Evolutionary conservation across 2,113 vertebrate species (phyloP), one percentile per base, ranked within the genome.

Genomic region (Atherinomorus stipes): DNA sequence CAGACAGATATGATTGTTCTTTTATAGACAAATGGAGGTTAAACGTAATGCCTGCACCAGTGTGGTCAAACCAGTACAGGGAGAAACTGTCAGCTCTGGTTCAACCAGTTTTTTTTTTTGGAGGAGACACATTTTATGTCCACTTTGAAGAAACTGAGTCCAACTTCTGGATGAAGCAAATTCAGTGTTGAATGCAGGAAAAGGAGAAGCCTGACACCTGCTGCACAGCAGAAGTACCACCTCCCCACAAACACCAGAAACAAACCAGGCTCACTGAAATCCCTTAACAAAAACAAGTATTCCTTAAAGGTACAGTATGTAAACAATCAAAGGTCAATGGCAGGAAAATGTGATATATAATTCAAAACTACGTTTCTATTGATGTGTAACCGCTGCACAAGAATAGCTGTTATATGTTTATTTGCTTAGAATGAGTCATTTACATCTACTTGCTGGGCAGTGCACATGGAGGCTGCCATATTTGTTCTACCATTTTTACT

Each of bases 91-190:
- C 73, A 12, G 2, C 38, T 61, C 66, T 31, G 45, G 84, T 64
- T 63, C 5, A 26, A 82, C 87, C 78, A 34, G 87, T 80, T 71
- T 45, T 0, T 47, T 80, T 71, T 45, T 0, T 47, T n/a, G 37
- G 11, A 65, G 25, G 23, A 11, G 7, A 1, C 21, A 52, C 11
- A 3, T 13, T 34, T 45, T 7, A 9, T 3, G 6, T 23, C 12
- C 21, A 21, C 15, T 4, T 26, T n/a, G 37, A 44, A 21, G 25
- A 81, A 69, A 64, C 49, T 49, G 37, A 25, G 54, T 23, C 19
- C 51, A 34, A 18, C 18, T 28, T n/a, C 0, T 0, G 25, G 38
- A 57, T 28, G 1, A 15, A 7, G 18, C 34, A 31, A 49, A 19
- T 52, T 52, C 21, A 8, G 28, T 28, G 3, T 4, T 28, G 28